Percentiles rank a stretch among this genome's conserved stretches.
Conservation (phyloP, 2,797 vertebrate genomes). For the Lepidocolaptes lacrymiger region DNA sequence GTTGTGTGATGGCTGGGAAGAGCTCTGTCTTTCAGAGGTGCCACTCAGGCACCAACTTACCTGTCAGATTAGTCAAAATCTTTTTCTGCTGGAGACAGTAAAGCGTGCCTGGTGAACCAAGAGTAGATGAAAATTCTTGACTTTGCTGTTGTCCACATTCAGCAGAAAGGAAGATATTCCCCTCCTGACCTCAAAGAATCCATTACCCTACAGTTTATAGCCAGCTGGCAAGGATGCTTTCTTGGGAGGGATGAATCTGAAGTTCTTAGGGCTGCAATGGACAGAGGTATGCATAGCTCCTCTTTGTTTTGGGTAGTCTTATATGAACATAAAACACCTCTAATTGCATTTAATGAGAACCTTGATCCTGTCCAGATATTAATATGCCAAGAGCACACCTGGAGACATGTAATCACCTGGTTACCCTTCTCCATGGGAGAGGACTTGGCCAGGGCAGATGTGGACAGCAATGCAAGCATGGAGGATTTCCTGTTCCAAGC, state of each 20-base stretch:
- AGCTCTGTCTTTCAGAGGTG: background rate
- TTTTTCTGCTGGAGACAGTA: background rate
- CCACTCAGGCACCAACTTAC: background rate
- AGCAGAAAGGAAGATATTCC: background rate
- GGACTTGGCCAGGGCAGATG: rapidly evolving
- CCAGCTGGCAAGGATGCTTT: background rate
- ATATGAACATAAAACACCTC: background rate
- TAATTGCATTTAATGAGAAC: background rate
- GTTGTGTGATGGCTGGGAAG: background rate
- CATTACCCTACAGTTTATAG: background rate
- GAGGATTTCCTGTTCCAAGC: background rate
- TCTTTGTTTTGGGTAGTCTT: background rate
- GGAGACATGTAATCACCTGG: background rate
- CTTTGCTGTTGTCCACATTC: background rate
- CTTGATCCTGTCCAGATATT: background rate
- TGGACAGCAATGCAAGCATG: background rate
- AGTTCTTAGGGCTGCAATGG: background rate
- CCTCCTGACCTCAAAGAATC: background rate
- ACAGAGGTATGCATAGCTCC: rapidly evolving
- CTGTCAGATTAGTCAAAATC: background rate
- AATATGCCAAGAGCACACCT: background rate
- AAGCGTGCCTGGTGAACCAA: background rate
- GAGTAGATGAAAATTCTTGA: background rate
- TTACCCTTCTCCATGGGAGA: background rate
- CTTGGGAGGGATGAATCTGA: background rate